Evolutionary conservation across 2,113 vertebrate species (phyloP).

Genomic region (Notarius quadriscutis): DNA sequence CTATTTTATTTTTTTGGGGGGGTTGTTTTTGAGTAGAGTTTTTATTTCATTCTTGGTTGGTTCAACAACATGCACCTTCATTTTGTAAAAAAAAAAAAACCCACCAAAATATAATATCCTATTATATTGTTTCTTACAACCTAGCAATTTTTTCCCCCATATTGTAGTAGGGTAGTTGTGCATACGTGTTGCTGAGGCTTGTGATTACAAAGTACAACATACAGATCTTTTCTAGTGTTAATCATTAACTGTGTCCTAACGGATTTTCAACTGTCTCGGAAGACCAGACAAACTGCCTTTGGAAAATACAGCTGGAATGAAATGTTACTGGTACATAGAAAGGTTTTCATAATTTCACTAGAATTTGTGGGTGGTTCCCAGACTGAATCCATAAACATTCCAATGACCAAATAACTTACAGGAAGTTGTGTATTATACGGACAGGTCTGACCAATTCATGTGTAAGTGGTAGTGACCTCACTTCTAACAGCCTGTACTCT

Average conservation of each 20-base stretch:
- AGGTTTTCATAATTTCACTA: background rate
- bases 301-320: background rate
- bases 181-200: background rate
- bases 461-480: constrained; percentile 45
- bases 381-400: constrained; percentile 11
- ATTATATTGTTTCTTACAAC: no score
- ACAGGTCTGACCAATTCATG: constrained; percentile 31
- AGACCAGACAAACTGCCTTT: background rate
- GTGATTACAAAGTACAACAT: background rate
- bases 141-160: no score
- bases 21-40: no score
- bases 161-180: background rate
- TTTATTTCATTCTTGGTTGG: no score
- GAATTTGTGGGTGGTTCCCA: background rate
- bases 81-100: no score
- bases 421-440: constrained; percentile 24
- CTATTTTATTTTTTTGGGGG: no score
- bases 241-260: constrained; percentile 27
- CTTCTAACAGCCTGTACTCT: background rate
- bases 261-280: background rate
- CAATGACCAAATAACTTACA: constrained; percentile 35
- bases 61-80: no score
- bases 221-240: background rate
- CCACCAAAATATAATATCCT: no score
- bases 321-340: background rate